phyloP scores from a whole-genome alignment of 2,888 invertebrate genomes.

The Lepidocyrtinus sp. region DNA sequence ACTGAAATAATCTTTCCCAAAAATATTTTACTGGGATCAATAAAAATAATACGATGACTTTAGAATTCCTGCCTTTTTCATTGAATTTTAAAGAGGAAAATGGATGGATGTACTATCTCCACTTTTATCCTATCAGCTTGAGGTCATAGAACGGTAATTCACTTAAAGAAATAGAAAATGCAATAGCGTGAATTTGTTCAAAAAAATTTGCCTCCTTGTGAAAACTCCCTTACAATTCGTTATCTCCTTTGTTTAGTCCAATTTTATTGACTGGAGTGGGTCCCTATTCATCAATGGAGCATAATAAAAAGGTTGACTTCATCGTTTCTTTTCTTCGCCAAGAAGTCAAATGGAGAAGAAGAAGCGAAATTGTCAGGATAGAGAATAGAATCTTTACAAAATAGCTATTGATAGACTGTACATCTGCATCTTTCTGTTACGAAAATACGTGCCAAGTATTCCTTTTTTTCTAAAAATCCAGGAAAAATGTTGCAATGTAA shows the following conservation, averaged over 20 bases:
- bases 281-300: slow-evolving; percentile 9
- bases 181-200: slow-evolving; percentile 31
- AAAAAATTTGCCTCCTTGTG: neutral
- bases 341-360: neutral
- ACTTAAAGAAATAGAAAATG: slow-evolving; percentile 3
- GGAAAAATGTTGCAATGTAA: too few relatives aligned
- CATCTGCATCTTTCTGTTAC: neutral
- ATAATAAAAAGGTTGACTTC: slow-evolving; percentile 49
- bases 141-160: slow-evolving; percentile 41
- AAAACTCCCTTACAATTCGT: slow-evolving; percentile 49
- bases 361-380: slow-evolving; percentile 29
- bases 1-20: slow-evolving; percentile 6
- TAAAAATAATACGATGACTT: neutral
- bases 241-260: slow-evolving; percentile 40
- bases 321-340: slow-evolving; percentile 31
- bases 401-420: neutral
- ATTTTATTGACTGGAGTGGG: slow-evolving; percentile 50
- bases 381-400: neutral
- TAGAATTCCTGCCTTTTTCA: slow-evolving; percentile 18
- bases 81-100: slow-evolving; percentile 22
- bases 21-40: neutral
- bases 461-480: too few relatives aligned
- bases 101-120: slow-evolving; percentile 19
- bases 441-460: neutral
- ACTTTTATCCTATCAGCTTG: slow-evolving; percentile 41